Conservation (phyloP, 1,140 invertebrate genomes). For the Myzus persicae region DNA sequence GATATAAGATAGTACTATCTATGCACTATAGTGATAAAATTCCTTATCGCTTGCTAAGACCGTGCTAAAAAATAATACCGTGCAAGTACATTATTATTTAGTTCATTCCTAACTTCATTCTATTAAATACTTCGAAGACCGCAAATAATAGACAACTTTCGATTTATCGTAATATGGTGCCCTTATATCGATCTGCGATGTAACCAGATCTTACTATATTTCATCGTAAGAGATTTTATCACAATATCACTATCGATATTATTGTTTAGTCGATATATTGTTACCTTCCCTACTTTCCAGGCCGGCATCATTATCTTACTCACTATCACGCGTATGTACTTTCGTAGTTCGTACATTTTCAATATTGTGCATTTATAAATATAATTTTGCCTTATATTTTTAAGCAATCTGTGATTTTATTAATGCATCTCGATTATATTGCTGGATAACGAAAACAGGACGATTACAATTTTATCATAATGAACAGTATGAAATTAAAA, state of each 20-base stretch:
- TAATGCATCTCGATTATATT: neutral
- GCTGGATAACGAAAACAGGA: neutral
- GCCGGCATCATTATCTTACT: neutral
- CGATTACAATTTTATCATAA: neutral
- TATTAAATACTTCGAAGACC: neutral
- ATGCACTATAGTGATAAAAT: too few species aligned
- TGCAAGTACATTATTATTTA: neutral
- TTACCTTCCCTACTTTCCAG: neutral
- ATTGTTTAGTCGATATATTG: neutral
- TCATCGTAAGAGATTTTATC: neutral
- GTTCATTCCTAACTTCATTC: neutral
- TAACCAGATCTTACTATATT: too few species aligned
- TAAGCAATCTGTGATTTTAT: neutral
- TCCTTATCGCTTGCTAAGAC: too few species aligned
- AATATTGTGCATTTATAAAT: neutral
- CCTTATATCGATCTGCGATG: neutral
- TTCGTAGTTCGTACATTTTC: neutral
- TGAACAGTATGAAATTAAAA: slow-evolving; percentile 36
- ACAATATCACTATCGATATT: neutral
- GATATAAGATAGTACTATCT: too few species aligned
- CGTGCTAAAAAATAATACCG: too few species aligned
- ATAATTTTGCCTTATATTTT: too few species aligned
- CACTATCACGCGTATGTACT: neutral
- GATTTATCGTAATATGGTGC: neutral
- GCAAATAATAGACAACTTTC: neutral